Conservation (phyloP, 92 coral and sea anemone genomes). For the Porites rus region DNA sequence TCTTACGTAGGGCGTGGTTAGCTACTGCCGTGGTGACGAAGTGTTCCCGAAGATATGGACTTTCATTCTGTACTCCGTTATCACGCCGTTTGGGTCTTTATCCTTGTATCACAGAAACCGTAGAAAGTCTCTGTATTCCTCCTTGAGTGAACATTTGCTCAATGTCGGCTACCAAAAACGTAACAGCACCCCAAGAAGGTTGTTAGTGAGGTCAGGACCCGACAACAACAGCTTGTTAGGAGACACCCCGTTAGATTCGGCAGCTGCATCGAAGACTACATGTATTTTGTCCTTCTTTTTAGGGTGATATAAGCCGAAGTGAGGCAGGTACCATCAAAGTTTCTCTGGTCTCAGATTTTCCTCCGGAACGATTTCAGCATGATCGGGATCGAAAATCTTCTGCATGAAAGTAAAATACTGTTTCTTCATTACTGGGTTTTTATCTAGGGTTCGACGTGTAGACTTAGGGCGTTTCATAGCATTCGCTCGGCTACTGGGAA, state of each 20-base stretch:
- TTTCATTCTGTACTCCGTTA: constrained; percentile 55
- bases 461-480: constrained; percentile 44
- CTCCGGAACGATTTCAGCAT: constrained; percentile 39
- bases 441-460: constrained; percentile 36
- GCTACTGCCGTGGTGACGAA: constrained; percentile 67
- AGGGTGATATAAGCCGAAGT: constrained; percentile 60
- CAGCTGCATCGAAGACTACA: constrained; percentile 66
- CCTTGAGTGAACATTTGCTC: constrained; percentile 48
- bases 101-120: constrained; percentile 61
- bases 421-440: constrained; percentile 46
- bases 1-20: constrained; percentile 46
- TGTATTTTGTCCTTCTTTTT: constrained; percentile 51
- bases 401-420: constrained; percentile 67
- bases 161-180: constrained; percentile 68
- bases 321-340: constrained; percentile 9
- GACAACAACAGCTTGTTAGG: constrained; percentile 53
- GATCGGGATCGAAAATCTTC: constrained; percentile 38
- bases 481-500: constrained; percentile 41
- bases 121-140: constrained; percentile 54
- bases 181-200: constrained; percentile 59
- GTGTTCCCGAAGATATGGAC: constrained; percentile 12
- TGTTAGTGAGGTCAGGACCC: constrained; percentile 53
- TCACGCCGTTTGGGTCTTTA: constrained; percentile 53
- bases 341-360: not conserved
- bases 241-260: constrained; percentile 52